These are phyloP conservation scores for Zapornia atra DNA, from an alignment of 2,113 vertebrate genomes.

Conservation along the genomic window DNA sequence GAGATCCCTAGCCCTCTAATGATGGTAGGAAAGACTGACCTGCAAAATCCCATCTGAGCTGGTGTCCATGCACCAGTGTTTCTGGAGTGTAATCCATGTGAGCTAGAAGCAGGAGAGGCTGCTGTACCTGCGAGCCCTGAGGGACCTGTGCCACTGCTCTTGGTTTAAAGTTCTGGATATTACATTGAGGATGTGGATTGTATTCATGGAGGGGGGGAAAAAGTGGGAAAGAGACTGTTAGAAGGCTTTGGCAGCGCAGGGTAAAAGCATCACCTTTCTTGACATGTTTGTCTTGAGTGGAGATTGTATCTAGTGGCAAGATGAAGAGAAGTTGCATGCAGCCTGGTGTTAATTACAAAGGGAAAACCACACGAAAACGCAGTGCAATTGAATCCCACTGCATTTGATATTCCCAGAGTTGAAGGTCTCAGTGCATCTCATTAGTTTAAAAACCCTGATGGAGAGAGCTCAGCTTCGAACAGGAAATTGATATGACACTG, in stretches of 20 bases:
- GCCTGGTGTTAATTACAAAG: conserved; percentile 61
- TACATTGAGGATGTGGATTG: not conserved
- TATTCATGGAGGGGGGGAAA: not conserved
- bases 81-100: not conserved
- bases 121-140: not conserved
- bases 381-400: conserved; percentile 11
- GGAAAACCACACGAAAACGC: conserved; percentile 35
- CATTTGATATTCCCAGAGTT: conserved; percentile 67
- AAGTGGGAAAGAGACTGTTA: not conserved
- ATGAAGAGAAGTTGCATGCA: not conserved
- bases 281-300: not conserved
- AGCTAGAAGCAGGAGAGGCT: not conserved
- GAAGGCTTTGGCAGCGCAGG: not conserved
- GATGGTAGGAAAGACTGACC: not conserved
- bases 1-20: not conserved
- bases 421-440: conserved; percentile 65
- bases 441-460: conserved; percentile 68
- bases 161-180: not conserved
- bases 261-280: conserved; percentile 20
- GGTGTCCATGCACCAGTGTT: not conserved
- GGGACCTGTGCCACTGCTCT: not conserved
- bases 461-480: conserved; percentile 64
- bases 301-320: not conserved
- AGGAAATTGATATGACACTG: conserved; percentile 77
- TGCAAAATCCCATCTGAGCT: not conserved